Evolutionary conservation across 2,888 invertebrate genomes (phyloP), one percentile per base, ranked within the genome.

Genomic region (Corythucha ciliata): DNA sequence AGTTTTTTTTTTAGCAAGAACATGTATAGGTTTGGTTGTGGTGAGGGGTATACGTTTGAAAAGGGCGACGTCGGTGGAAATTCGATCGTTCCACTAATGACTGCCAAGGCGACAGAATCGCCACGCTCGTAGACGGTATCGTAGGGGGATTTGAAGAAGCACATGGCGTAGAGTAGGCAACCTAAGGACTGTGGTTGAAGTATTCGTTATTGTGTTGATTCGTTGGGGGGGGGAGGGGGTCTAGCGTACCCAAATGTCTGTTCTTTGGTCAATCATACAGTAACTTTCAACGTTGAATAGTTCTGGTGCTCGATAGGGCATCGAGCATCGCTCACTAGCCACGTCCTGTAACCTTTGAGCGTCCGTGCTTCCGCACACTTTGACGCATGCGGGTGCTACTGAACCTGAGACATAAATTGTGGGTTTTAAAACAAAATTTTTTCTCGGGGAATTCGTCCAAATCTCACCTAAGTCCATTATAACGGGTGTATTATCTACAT

Each of bases 261-360:
- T 84, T 58, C 85, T 70, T 67, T 89, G 85, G 66, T 88, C 87
- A 49, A 91, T 77, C 61, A 79, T 78, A 62, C 82, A 79, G 63
- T 84, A 81, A 53, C 81, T 80, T 68, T 88, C 83, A 8, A 90
- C 86, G 60, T 81, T 81, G 64, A 91, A 92, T 44, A 92, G 69
- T 67, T 91, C 91, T 1, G 91, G 91, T 1, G 90, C 86, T 60
- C 87, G 71, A 65, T 88, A 92, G 3, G 88, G 80, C 81, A 91
- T 89, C 21, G 87, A 85, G 67, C 86, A 87, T 54, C 83, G 73
- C 68, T 90, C 88, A 42, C 83, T 84, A 1, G 89, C 89, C 45
- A 79, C 69, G 64, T 91, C 91, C 69, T 88, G 79, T 36, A 83
- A 66, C 24, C 74, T 72, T 62, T 81, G 80, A 0, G 83, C 83